Percentiles rank a stretch among this genome's conserved stretches.
phyloP scores from a whole-genome alignment of 1,140 invertebrate genomes.

The Lasioglossum albipes region DNA sequence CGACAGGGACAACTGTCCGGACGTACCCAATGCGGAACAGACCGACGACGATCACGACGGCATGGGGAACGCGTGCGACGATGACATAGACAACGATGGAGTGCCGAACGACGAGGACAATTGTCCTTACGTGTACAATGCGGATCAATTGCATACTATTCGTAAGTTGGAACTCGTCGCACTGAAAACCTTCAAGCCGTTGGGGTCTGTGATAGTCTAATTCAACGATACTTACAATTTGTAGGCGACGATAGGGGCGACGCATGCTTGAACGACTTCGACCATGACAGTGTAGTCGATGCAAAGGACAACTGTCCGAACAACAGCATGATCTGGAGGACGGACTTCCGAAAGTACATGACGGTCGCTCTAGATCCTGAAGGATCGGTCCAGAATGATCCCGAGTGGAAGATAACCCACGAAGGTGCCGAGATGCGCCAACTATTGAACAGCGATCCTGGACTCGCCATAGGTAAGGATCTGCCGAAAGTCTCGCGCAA shows the following conservation, averaged over 20 bases:
- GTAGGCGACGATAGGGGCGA: slow-evolving; percentile 84
- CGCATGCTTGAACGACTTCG: slow-evolving; percentile 90
- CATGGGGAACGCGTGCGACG: slow-evolving; percentile 90
- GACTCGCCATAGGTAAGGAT: slow-evolving; percentile 91
- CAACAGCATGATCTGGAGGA: slow-evolving; percentile 94
- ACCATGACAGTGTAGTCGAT: slow-evolving; percentile 91
- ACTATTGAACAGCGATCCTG: slow-evolving; percentile 97
- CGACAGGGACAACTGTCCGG: slow-evolving; percentile 89
- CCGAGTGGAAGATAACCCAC: slow-evolving; percentile 95
- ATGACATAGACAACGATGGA: slow-evolving; percentile 91
- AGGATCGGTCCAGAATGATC: slow-evolving; percentile 95
- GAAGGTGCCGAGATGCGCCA: slow-evolving; percentile 97
- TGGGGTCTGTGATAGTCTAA: no score
- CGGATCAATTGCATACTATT: slow-evolving; percentile 85
- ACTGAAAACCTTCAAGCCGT: no score
- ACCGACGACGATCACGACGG: slow-evolving; percentile 88
- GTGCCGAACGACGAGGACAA: slow-evolving; percentile 89
- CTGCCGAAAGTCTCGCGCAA: no score
- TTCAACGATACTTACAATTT: no score
- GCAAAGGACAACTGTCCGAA: slow-evolving; percentile 96
- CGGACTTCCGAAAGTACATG: slow-evolving; percentile 95
- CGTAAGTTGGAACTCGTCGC: no score
- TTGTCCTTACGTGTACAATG: slow-evolving; percentile 89
- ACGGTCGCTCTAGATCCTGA: slow-evolving; percentile 96
- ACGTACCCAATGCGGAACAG: slow-evolving; percentile 87